These are phyloP conservation scores for Tuta absoluta DNA, from an alignment of 2,888 invertebrate genomes.

Conservation along the genomic window DNA sequence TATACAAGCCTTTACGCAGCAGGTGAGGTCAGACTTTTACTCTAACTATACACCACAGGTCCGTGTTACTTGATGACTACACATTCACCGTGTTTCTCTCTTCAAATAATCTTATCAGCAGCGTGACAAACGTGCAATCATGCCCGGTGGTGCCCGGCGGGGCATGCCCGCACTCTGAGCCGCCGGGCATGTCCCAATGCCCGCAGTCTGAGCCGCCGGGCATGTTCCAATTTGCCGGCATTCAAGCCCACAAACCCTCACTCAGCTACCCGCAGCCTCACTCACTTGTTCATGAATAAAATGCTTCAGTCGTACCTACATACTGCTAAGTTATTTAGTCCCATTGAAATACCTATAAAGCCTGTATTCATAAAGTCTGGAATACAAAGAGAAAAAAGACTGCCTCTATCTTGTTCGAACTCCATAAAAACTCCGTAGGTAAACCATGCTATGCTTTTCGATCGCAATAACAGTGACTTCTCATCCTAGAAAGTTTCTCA, in stretches of 20 bases:
- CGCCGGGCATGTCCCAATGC: not conserved
- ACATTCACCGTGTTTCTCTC: not conserved
- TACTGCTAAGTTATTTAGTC: no score
- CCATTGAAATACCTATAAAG: no score
- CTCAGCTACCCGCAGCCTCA: not conserved
- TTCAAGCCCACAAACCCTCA: constrained; percentile 1
- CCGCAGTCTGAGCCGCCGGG: not conserved
- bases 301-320: not conserved
- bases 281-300: not conserved
- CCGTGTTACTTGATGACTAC: not conserved
- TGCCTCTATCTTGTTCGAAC: no score
- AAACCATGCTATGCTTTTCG: no score
- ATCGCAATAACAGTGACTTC: no score
- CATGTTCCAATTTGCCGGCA: constrained; percentile 2
- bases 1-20: no score
- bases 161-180: not conserved
- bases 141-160: not conserved
- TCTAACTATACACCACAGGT: not conserved
- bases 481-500: no score
- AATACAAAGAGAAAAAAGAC: no score
- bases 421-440: no score
- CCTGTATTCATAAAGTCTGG: no score
- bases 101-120: not conserved
- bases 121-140: constrained; percentile 6
- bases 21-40: no score